A percentile compares a stretch with the other conserved stretches of the same genome.
Evolutionary conservation across 2,113 vertebrate species (phyloP).

Genomic region (Carlito syrichta): DNA sequence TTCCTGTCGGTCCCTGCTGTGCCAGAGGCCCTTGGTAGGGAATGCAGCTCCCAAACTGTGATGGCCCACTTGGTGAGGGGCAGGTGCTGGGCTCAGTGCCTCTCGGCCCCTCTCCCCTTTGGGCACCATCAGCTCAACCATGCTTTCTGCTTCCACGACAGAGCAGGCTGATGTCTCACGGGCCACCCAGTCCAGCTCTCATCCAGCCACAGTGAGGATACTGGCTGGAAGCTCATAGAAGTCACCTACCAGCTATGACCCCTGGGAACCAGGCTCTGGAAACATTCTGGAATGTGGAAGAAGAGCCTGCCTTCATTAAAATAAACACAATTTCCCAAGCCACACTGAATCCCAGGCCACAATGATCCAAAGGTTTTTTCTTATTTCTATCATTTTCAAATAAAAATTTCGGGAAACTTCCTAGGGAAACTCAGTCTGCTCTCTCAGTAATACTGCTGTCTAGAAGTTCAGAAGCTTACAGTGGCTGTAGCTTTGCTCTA

Average conservation of each 20-base stretch:
- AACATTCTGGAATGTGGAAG: neutral
- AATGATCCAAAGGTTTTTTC: neutral
- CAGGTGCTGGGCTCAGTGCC: neutral
- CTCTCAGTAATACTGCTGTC: neutral
- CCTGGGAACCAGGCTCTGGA: neutral
- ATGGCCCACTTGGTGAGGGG: neutral
- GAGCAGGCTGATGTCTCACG: neutral
- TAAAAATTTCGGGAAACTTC: neutral
- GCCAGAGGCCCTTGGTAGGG: neutral
- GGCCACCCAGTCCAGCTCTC: neutral
- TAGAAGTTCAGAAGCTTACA: neutral
- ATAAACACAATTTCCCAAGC: neutral
- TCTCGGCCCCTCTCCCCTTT: neutral
- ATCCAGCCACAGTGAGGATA: neutral
- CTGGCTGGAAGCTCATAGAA: neutral
- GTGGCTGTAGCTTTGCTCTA: neutral
- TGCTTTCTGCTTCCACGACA: rapidly evolving
- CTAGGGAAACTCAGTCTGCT: neutral
- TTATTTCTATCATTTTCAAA: neutral
- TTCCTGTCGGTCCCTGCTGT: rapidly evolving
- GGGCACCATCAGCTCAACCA: neutral
- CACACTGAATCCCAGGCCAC: neutral
- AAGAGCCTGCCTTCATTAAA: neutral
- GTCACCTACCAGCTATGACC: neutral
- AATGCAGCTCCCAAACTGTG: neutral